Conservation (phyloP, 1,140 invertebrate species). For the Mactra quadrangularis region DNA sequence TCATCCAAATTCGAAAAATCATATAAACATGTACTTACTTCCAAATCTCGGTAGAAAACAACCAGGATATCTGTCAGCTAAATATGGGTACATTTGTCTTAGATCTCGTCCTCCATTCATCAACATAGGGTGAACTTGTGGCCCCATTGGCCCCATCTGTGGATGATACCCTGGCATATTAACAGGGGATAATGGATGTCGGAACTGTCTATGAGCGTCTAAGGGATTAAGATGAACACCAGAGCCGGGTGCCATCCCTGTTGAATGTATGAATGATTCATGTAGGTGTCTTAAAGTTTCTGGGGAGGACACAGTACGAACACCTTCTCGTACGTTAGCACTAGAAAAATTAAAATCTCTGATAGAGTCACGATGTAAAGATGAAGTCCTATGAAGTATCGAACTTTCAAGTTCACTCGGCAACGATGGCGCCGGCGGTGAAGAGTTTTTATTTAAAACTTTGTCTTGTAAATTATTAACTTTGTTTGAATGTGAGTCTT, state of each 20-base stretch:
- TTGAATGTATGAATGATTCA: slow-evolving; percentile 42
- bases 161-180: slow-evolving; percentile 27
- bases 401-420: slow-evolving; percentile 37
- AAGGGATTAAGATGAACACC: slow-evolving; percentile 22
- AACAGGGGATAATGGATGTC: slow-evolving; percentile 37
- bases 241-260: not conserved
- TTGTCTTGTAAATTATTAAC: no score
- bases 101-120: slow-evolving; percentile 39
- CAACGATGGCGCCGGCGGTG: slow-evolving; percentile 4
- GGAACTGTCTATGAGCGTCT: slow-evolving; percentile 36
- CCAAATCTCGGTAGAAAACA: slow-evolving; percentile 58
- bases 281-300: slow-evolving; percentile 57
- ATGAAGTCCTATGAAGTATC: slow-evolving; percentile 26
- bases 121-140: slow-evolving; percentile 57
- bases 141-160: slow-evolving; percentile 35
- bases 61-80: slow-evolving; percentile 53
- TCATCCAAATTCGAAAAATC: no score
- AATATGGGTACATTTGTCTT: slow-evolving; percentile 57
- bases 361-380: slow-evolving; percentile 45
- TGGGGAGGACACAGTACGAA: slow-evolving; percentile 28
- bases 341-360: slow-evolving; percentile 58
- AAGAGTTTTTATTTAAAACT: not conserved
- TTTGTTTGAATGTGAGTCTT: not conserved
- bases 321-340: slow-evolving; percentile 42
- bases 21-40: no score